These are phyloP conservation scores for Salvelinus sp. DNA, from an alignment of 2,113 vertebrate genomes.

Conservation along the genomic window DNA sequence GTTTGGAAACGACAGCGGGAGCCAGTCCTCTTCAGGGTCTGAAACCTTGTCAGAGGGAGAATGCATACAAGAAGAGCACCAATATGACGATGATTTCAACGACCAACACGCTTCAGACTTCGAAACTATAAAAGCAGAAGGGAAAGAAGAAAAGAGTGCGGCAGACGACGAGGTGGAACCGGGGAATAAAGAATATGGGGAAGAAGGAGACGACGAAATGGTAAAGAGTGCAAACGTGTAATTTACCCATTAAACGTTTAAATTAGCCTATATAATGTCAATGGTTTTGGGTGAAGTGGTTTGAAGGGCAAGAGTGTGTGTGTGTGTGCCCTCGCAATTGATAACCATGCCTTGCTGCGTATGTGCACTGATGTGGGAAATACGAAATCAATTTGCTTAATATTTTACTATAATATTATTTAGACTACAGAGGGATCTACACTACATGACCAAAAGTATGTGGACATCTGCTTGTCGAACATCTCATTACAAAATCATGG, in stretches of 20 bases:
- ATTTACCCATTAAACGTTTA: neutral
- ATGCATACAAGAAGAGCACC: constrained; percentile 2
- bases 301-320: neutral
- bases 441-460: no score
- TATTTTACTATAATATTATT: neutral
- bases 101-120: constrained; percentile 17
- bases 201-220: constrained; percentile 45
- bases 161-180: constrained; percentile 21
- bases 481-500: no score
- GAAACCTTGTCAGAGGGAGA: constrained; percentile 42
- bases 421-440: neutral
- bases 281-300: neutral
- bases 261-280: neutral
- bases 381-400: neutral
- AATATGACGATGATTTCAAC: constrained; percentile 2
- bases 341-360: neutral
- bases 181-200: constrained; percentile 26
- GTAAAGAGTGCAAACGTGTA: constrained; percentile 27
- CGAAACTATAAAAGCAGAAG: constrained; percentile 18
- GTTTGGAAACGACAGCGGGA: constrained; percentile 15
- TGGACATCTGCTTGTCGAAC: no score
- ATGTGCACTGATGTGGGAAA: neutral
- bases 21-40: constrained; percentile 32
- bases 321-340: neutral
- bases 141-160: constrained; percentile 20